Conservation (phyloP, 1,140 invertebrate species). For the Drosophila nannoptera region DNA sequence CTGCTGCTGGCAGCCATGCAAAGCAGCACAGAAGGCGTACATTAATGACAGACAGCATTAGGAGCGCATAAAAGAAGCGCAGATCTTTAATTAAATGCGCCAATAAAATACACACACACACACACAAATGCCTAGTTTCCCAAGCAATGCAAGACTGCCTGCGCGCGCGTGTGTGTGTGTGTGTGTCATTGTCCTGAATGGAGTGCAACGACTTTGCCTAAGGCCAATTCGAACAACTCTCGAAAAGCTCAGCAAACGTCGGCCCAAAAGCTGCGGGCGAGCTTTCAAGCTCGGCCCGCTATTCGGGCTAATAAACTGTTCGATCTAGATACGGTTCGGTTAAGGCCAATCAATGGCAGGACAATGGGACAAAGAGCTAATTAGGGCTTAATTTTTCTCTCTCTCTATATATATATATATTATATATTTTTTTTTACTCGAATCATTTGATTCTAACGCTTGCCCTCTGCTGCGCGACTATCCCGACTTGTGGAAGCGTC, state of each 20-base stretch:
- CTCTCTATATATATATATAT: no score
- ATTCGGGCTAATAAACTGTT: no score
- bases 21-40: conserved; percentile 30
- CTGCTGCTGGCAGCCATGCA: conserved; percentile 30
- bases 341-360: no score
- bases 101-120: conserved; percentile 48
- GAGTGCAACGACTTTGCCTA: conserved; percentile 57
- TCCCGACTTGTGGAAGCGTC: no score
- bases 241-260: background rate
- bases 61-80: conserved; percentile 26
- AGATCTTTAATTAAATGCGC: conserved; percentile 50
- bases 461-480: no score
- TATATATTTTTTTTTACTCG: no score
- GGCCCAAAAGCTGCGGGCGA: background rate
- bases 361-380: no score
- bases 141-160: background rate
- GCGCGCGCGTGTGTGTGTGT: background rate
- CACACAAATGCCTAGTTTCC: no score
- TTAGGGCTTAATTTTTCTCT: no score
- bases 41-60: conserved; percentile 31
- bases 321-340: no score
- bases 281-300: no score
- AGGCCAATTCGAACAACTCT: conserved; percentile 45
- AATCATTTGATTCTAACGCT: no score
- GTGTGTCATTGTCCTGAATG: conserved; percentile 58